Evolutionary conservation across 2,113 vertebrate species (phyloP).

Genomic region (Elachura formosa): DNA sequence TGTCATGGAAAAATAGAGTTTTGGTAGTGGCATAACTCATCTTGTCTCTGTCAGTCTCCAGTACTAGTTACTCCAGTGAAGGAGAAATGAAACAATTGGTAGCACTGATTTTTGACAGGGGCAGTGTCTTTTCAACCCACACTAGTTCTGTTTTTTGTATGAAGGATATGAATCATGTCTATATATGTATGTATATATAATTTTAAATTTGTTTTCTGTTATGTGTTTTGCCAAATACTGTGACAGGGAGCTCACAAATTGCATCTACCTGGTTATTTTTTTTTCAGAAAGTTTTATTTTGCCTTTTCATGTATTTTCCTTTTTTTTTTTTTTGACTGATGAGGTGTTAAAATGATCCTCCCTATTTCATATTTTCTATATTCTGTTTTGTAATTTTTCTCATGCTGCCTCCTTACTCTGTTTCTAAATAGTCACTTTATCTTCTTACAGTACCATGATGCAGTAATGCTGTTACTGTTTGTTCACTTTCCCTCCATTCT

Average conservation of each 20-base stretch:
- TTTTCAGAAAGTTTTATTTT: neutral
- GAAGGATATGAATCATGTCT: neutral
- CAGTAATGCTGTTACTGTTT: neutral
- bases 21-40: neutral
- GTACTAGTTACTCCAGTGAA: neutral
- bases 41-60: neutral
- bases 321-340: neutral
- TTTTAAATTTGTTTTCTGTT: neutral
- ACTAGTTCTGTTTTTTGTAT: neutral
- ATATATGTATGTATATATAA: rapidly evolving
- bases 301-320: neutral
- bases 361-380: neutral
- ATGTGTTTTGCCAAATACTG: neutral
- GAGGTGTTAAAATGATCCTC: neutral
- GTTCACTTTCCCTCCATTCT: neutral
- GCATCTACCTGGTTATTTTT: neutral
- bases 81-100: neutral
- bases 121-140: neutral
- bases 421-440: neutral
- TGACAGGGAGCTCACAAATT: neutral
- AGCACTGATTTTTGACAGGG: neutral
- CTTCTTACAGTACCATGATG: neutral
- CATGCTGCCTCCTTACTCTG: neutral
- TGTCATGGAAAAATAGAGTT: neutral
- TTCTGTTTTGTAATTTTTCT: neutral